Conservation (phyloP, 2,888 invertebrate genomes). For the Aspidiotus destructor region DNA sequence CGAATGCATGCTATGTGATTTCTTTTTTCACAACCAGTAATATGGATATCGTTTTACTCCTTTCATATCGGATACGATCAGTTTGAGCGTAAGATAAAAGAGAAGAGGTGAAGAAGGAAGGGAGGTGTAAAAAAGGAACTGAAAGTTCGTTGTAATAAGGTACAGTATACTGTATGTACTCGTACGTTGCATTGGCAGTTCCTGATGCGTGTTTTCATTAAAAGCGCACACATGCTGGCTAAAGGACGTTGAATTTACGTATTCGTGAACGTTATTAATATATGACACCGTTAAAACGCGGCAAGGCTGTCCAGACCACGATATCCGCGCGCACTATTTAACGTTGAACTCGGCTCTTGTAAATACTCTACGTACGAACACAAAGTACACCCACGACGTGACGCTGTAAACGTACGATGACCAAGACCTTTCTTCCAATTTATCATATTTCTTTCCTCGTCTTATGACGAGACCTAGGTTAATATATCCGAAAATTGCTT, state of each 20-base stretch:
- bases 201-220: not conserved
- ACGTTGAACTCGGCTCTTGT: not conserved
- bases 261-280: constrained; percentile 3
- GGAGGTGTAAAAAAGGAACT: not conserved
- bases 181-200: not conserved
- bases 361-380: not conserved
- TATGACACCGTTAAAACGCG: constrained; percentile 3
- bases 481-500: no score
- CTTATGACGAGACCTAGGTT: not conserved
- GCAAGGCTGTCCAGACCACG: constrained; percentile 1
- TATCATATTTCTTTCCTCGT: not conserved
- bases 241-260: not conserved
- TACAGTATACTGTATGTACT: not conserved
- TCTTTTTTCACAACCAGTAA: no score
- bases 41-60: not conserved
- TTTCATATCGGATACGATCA: not conserved
- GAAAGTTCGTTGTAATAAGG: not conserved
- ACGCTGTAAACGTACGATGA: not conserved
- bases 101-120: not conserved
- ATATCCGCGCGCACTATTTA: not conserved
- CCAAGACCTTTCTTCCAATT: constrained; percentile 4
- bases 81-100: not conserved
- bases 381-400: not conserved
- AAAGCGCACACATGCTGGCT: not conserved
- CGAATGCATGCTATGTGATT: no score